Evolutionary conservation across 2,888 invertebrate species (phyloP).

Genomic region (Myathropa florea): DNA sequence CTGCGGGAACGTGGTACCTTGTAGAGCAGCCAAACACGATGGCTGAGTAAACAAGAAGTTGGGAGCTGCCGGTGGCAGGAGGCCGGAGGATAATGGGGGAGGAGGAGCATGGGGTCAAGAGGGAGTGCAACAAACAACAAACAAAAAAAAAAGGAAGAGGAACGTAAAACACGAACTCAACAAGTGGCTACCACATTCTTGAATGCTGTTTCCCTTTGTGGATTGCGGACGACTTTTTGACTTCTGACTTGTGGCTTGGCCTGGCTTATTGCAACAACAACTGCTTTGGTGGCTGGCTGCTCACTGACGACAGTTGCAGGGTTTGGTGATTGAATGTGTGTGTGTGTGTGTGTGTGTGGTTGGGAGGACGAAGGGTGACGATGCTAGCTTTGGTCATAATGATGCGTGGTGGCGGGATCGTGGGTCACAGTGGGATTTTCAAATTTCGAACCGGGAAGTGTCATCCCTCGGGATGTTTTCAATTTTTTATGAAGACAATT

Average conservation of each 20-base stretch:
- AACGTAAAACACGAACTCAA: constrained; percentile 62
- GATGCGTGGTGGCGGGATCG: too few species aligned
- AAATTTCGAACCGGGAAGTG: too few species aligned
- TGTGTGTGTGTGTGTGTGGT: too few species aligned
- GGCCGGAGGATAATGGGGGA: background rate
- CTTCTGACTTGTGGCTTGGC: constrained; percentile 71
- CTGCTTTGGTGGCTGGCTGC: background rate
- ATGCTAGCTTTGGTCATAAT: background rate
- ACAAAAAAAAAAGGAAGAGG: constrained; percentile 9
- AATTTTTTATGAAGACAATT: too few species aligned
- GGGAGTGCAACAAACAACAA: constrained; percentile 40
- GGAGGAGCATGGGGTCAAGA: constrained; percentile 9
- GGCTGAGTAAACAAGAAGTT: constrained; percentile 22
- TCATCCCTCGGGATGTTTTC: too few species aligned
- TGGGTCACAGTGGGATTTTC: too few species aligned
- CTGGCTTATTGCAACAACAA: constrained; percentile 9
- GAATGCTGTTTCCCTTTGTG: constrained; percentile 46
- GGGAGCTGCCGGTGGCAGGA: background rate
- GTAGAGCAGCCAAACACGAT: constrained; percentile 18
- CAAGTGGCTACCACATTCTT: constrained; percentile 72
- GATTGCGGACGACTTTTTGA: constrained; percentile 72
- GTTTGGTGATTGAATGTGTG: background rate
- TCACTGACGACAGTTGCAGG: background rate
- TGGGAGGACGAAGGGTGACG: background rate
- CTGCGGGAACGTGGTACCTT: constrained; percentile 16